phyloP scores from a whole-genome alignment of 2,113 vertebrate genomes.

The Bucco capensis region DNA sequence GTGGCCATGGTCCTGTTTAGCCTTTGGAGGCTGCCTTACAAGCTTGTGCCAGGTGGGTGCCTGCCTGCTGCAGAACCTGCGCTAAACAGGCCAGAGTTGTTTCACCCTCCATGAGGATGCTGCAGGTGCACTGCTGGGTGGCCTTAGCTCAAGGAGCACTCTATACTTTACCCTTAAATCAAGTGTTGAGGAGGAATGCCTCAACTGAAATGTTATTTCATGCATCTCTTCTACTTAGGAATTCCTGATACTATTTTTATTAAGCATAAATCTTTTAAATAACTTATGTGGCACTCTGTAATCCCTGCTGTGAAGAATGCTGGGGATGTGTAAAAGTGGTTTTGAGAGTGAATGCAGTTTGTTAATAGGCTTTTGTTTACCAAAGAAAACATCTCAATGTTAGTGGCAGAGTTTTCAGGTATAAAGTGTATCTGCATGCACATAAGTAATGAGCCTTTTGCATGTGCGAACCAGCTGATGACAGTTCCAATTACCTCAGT shows the following conservation, averaged over 20 bases:
- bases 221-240: not conserved
- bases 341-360: not conserved
- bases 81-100: accelerated
- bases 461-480: not conserved
- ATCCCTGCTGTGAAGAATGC: not conserved
- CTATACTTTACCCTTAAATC: not conserved
- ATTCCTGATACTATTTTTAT: not conserved
- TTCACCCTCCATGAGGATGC: not conserved
- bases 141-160: not conserved
- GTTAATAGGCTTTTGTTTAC: not conserved
- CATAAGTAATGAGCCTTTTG: not conserved
- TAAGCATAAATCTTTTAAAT: not conserved
- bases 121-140: not conserved
- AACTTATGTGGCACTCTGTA: not conserved
- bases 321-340: not conserved
- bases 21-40: accelerated
- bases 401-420: not conserved
- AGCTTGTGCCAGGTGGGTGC: not conserved
- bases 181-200: not conserved
- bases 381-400: not conserved
- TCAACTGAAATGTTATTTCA: not conserved
- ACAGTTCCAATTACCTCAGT: not conserved
- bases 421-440: not conserved
- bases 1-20: not conserved
- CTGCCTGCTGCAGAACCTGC: not conserved